Percentiles rank a stretch among this genome's conserved stretches.
phyloP scores from a whole-genome alignment of 2,113 vertebrate species.

The Felis chaus region DNA sequence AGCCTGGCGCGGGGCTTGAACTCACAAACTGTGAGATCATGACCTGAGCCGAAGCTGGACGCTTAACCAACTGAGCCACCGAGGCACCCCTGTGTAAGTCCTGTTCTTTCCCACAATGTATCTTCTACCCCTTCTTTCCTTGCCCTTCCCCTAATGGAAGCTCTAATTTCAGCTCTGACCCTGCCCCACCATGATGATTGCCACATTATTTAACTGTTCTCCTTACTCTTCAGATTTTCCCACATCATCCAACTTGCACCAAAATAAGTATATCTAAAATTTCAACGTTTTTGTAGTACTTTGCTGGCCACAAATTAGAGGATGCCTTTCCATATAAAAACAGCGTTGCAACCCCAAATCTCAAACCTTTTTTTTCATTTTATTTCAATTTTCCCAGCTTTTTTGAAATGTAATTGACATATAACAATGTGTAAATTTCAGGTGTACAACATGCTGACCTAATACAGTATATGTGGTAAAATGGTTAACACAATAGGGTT shows the following conservation, averaged over 20 bases:
- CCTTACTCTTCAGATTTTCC: neutral
- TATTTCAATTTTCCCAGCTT: neutral
- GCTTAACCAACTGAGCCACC: too few relatives aligned
- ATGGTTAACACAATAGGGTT: neutral
- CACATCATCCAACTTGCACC: neutral
- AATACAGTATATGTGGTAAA: neutral
- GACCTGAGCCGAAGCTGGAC: too few relatives aligned
- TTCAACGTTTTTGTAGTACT: neutral
- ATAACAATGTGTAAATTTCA: neutral
- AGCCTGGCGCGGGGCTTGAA: too few relatives aligned
- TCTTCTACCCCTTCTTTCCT: neutral
- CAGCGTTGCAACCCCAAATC: neutral
- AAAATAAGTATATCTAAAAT: neutral
- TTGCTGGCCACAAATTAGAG: neutral
- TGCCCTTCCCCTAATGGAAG: neutral
- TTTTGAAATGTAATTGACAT: neutral
- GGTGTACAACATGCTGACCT: neutral
- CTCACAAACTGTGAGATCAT: too few relatives aligned
- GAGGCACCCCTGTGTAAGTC: too few relatives aligned
- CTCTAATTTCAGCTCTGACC: neutral
- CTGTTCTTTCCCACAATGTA: neutral
- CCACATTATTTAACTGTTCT: neutral
- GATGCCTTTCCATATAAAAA: neutral
- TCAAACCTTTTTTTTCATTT: neutral
- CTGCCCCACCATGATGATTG: neutral